These are phyloP conservation scores for Xiphydria camelus DNA, from an alignment of 2,888 invertebrate species.

Conservation along the genomic window DNA sequence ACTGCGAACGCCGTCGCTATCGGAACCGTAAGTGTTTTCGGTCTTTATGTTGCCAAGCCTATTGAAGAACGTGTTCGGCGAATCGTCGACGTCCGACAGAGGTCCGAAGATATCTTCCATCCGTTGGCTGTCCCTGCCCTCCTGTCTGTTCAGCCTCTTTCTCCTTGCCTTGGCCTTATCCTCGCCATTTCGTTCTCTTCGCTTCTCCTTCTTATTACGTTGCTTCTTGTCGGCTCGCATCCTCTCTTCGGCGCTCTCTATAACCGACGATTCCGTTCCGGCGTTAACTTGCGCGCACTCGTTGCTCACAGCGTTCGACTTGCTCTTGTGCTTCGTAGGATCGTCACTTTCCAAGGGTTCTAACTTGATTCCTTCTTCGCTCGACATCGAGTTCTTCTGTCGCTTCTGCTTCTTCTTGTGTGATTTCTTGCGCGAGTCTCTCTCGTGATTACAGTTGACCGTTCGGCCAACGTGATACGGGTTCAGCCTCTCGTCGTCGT, in stretches of 20 bases:
- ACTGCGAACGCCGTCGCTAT: conserved; percentile 58
- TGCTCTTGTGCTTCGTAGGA: conserved; percentile 41
- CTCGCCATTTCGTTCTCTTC: conserved; percentile 50
- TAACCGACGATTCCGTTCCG: conserved; percentile 5
- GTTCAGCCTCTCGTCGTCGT: conserved; percentile 50
- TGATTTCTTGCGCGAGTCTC: conserved; percentile 66
- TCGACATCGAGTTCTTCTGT: conserved; percentile 68
- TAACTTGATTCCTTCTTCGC: conserved; percentile 44
- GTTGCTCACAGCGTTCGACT: conserved; percentile 25
- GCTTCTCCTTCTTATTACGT: conserved; percentile 55
- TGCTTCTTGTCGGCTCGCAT: conserved; percentile 57
- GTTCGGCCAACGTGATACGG: conserved; percentile 42
- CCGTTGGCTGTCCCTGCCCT: conserved; percentile 62
- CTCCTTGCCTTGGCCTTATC: conserved; percentile 53
- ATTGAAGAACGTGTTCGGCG: conserved; percentile 49
- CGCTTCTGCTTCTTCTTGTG: conserved; percentile 86
- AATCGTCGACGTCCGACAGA: conserved; percentile 74
- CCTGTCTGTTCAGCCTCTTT: conserved; percentile 62
- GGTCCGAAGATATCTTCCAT: conserved; percentile 90
- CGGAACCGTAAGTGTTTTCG: conserved; percentile 59
- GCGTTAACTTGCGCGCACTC: neutral
- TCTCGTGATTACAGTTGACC: conserved; percentile 51
- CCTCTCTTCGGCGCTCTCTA: conserved; percentile 48
- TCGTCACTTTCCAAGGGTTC: conserved; percentile 37
- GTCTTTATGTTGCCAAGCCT: conserved; percentile 38